These are phyloP conservation scores for Halichoeres trimaculatus DNA, from an alignment of 2,113 vertebrate genomes.

Conservation along the genomic window DNA sequence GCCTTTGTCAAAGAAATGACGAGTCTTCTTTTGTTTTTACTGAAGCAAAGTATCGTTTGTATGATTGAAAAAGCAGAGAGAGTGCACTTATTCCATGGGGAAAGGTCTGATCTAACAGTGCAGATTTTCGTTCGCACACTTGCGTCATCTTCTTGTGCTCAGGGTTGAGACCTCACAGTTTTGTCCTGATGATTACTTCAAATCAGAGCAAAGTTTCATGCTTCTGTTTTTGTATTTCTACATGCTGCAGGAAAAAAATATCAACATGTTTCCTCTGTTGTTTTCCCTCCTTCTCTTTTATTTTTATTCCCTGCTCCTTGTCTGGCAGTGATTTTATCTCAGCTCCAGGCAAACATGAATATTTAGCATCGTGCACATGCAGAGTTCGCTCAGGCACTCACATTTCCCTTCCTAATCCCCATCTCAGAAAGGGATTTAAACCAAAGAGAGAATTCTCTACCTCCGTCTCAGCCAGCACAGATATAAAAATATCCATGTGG, in stretches of 20 bases:
- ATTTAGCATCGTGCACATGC: slow-evolving; percentile 42
- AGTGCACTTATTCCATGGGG: neutral
- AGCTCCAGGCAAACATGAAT: slow-evolving; percentile 48
- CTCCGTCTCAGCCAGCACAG: slow-evolving; percentile 48
- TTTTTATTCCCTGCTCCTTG: too few relatives aligned
- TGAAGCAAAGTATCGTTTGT: neutral
- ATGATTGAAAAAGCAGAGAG: neutral
- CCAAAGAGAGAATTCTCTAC: slow-evolving; percentile 59
- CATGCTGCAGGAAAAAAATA: neutral
- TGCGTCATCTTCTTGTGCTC: slow-evolving; percentile 50
- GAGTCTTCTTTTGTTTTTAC: neutral
- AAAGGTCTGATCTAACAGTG: neutral
- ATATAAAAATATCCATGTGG: slow-evolving; percentile 68
- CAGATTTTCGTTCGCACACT: slow-evolving; percentile 1
- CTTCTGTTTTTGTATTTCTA: neutral
- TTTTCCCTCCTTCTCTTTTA: slow-evolving; percentile 18
- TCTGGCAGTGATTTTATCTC: slow-evolving; percentile 22
- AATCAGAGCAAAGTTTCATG: neutral
- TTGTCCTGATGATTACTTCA: slow-evolving; percentile 23
- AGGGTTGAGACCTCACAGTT: slow-evolving; percentile 40
- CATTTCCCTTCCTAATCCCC: slow-evolving; percentile 67
- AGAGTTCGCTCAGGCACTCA: slow-evolving; percentile 12
- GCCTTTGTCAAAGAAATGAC: neutral
- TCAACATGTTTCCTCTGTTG: neutral
- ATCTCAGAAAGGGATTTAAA: slow-evolving; percentile 60